Conservation (phyloP, 2,113 vertebrate species). For the Ammodytes dubius region DNA sequence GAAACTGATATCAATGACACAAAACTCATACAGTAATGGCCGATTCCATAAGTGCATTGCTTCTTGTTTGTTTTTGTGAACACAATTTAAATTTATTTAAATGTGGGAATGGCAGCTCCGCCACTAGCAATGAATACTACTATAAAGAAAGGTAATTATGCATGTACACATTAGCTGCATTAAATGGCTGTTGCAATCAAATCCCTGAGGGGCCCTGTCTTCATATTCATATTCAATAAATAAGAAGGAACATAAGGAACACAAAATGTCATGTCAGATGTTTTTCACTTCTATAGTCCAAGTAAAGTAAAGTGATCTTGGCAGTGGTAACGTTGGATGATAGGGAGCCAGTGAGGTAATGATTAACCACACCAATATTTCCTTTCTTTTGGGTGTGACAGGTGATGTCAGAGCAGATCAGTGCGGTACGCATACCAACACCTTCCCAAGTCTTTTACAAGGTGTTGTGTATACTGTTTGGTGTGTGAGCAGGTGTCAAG, state of each 20-base stretch:
- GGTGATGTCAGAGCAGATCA: conserved; percentile 58
- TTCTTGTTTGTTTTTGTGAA: background rate
- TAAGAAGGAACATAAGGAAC: conserved; percentile 1
- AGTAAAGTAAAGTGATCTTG: background rate
- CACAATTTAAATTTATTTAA: background rate
- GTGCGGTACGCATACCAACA: conserved; percentile 11
- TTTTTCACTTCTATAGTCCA: background rate
- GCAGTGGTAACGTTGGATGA: conserved; percentile 36
- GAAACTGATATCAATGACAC: too few species aligned
- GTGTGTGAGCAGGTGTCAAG: conserved; percentile 23
- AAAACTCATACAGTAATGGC: background rate
- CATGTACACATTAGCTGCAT: background rate
- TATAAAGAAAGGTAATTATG: background rate
- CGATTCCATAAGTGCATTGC: background rate
- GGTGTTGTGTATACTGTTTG: conserved; percentile 24
- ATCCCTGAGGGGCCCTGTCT: too few species aligned
- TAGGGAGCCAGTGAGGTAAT: conserved; percentile 58
- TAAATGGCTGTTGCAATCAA: background rate
- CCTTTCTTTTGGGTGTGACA: conserved; percentile 44
- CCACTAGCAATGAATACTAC: background rate
- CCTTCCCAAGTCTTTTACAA: conserved; percentile 45
- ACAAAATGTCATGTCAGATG: background rate
- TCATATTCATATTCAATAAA: background rate
- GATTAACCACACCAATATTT: conserved; percentile 59
- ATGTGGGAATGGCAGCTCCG: background rate